Conservation (phyloP, 2,888 invertebrate species). For the Argyresthia goedartella region DNA sequence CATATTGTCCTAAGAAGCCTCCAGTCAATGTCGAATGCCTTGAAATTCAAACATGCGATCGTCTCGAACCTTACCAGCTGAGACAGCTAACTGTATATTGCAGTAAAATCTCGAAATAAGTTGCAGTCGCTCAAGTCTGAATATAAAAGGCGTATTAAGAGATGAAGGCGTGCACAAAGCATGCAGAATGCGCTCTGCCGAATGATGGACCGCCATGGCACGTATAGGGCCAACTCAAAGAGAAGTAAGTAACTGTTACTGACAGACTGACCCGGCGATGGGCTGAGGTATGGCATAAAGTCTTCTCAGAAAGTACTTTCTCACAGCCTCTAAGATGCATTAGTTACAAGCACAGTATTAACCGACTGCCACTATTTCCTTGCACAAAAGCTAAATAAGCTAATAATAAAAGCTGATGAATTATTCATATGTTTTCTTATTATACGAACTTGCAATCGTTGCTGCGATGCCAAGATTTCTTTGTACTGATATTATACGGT, state of each 20-base stretch:
- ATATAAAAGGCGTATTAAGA: constrained; percentile 12
- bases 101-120: neutral
- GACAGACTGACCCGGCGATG: constrained; percentile 45
- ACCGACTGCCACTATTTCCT: no score
- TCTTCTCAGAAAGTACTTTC: neutral
- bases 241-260: constrained; percentile 46
- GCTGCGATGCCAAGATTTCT: no score
- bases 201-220: constrained; percentile 48
- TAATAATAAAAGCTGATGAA: no score
- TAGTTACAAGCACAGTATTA: neutral
- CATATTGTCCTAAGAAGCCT: no score
- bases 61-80: no score
- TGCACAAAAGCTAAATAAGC: no score
- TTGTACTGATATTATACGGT: no score
- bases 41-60: no score
- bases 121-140: neutral
- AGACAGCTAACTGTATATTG: no score
- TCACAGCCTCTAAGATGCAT: neutral
- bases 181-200: constrained; percentile 32
- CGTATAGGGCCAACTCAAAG: constrained; percentile 50
- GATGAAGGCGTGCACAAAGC: constrained; percentile 29
- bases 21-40: no score
- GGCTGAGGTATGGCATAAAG: constrained; percentile 22
- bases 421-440: no score
- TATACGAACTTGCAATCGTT: no score